Conservation (phyloP, 1,140 invertebrate species). For the Anastatus disparis region DNA sequence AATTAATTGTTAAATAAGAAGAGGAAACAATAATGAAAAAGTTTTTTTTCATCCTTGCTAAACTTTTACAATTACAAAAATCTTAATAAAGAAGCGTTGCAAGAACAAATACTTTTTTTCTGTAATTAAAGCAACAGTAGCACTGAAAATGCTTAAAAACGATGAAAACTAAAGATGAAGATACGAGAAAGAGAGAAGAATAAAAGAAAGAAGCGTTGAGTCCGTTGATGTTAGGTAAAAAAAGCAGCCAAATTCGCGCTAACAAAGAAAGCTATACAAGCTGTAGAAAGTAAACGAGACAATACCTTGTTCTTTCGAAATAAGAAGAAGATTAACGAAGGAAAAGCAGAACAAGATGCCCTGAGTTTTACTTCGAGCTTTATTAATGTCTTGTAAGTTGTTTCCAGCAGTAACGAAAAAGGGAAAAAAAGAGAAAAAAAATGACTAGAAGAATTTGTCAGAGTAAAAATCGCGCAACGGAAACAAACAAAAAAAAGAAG, state of each 20-base stretch:
- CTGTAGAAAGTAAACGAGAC: not conserved
- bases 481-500: not conserved
- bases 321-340: conserved; percentile 20
- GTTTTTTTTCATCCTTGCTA: too few species aligned
- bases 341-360: not conserved
- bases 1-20: too few species aligned
- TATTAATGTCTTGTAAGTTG: conserved; percentile 23
- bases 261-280: not conserved
- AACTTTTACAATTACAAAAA: too few species aligned
- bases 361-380: conserved; percentile 1
- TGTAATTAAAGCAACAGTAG: too few species aligned
- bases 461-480: not conserved
- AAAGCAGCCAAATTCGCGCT: not conserved
- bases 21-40: too few species aligned
- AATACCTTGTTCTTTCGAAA: not conserved
- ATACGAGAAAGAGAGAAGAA: not conserved
- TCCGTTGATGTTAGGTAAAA: not conserved
- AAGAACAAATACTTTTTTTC: too few species aligned
- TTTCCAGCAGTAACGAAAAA: not conserved
- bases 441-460: not conserved
- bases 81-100: too few species aligned
- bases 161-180: too few species aligned
- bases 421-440: conserved; percentile 6
- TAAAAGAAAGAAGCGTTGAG: not conserved
- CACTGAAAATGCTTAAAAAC: too few species aligned